Conservation (phyloP, 2,113 vertebrate genomes). For the Lagenorhynchus albirostris region DNA sequence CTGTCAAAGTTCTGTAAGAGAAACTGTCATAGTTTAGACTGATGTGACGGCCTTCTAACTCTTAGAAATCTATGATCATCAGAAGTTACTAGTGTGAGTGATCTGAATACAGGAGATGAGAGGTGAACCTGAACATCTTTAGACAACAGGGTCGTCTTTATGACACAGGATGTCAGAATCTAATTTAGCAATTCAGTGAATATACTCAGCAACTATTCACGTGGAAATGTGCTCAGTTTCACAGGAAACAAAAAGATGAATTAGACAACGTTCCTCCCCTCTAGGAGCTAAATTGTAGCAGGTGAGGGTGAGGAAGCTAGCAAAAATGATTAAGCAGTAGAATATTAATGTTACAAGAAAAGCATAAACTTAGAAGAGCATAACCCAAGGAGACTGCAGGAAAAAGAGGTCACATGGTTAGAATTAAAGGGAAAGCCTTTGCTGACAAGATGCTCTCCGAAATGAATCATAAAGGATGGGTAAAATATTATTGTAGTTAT, state of each 20-base stretch:
- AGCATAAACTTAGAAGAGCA: not conserved
- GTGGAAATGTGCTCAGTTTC: not conserved
- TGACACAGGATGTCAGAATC: not conserved
- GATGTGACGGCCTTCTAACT: not conserved
- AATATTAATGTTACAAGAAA: slow-evolving; percentile 12
- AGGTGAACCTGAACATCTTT: not conserved
- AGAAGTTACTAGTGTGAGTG: not conserved
- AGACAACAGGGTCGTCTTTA: not conserved
- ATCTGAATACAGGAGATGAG: not conserved
- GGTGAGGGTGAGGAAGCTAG: not conserved
- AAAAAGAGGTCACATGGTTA: not conserved
- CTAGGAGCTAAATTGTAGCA: not conserved
- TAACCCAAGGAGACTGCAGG: not conserved
- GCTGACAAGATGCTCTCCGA: not conserved
- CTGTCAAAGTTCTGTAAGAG: not conserved
- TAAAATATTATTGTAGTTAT: not conserved
- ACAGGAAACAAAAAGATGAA: not conserved
- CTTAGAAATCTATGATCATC: not conserved
- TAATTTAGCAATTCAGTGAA: not conserved
- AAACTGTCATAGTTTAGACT: not conserved
- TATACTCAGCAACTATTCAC: not conserved
- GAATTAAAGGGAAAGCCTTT: not conserved
- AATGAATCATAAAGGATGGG: not conserved
- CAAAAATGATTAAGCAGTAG: not conserved
- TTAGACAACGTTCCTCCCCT: not conserved